These are phyloP conservation scores for Chrosomus eos DNA, from an alignment of 2,797 vertebrate genomes.

Conservation along the genomic window DNA sequence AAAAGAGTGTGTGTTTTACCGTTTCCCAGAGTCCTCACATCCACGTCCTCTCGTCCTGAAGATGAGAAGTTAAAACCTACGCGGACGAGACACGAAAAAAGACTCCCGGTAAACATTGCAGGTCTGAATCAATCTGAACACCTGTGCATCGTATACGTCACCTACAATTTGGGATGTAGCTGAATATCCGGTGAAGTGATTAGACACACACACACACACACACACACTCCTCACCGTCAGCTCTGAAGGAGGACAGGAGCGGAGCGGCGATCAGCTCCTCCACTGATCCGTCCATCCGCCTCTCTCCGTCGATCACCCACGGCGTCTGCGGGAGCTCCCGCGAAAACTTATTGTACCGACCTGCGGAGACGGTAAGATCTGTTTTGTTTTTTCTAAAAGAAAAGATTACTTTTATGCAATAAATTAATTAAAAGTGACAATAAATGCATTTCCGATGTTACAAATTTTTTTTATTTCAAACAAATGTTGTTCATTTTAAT, in stretches of 20 bases:
- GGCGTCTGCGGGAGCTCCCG: constrained; percentile 96
- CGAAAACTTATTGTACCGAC: constrained; percentile 96
- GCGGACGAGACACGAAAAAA: neutral
- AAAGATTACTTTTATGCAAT: neutral
- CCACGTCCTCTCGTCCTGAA: constrained; percentile 96
- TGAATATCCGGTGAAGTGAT: neutral
- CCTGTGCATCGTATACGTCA: neutral
- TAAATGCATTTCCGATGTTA: neutral
- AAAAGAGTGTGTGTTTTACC: constrained; percentile 71
- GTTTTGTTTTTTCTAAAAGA: neutral
- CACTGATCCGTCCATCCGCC: constrained; percentile 96
- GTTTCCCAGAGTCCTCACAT: constrained; percentile 93
- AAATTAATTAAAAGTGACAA: too few species aligned
- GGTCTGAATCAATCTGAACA: neutral
- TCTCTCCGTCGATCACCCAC: constrained; percentile 97
- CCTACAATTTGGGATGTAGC: neutral
- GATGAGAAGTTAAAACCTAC: constrained; percentile 97
- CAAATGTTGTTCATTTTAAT: neutral
- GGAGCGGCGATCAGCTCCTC: constrained; percentile 94
- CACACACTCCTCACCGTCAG: constrained; percentile 82
- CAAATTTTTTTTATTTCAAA: neutral
- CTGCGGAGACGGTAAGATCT: constrained; percentile 67
- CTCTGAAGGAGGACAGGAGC: constrained; percentile 84
- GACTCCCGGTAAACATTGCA: neutral
- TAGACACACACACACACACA: constrained; percentile 44